Conservation (phyloP, 2,113 vertebrate species). For the Madoqua kirkii region DNA sequence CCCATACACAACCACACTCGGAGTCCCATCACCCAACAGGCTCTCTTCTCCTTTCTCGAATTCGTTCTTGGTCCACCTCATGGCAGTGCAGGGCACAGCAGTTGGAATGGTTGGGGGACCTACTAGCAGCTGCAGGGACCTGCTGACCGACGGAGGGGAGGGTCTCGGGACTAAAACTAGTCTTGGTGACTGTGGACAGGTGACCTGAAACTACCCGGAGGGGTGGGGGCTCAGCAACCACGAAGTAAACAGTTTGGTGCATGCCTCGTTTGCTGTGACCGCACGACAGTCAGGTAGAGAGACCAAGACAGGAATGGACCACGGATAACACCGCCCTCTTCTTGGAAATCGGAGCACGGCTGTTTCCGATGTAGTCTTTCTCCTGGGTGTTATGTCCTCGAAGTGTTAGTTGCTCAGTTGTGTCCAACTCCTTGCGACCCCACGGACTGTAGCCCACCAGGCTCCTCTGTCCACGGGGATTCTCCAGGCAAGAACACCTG, state of each 20-base stretch:
- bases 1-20: rapidly evolving
- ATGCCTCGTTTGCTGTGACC: rapidly evolving
- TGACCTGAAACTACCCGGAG: rapidly evolving
- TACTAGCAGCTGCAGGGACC: background rate
- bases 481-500: background rate
- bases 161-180: background rate
- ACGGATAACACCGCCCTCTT: rapidly evolving
- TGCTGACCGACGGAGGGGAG: background rate
- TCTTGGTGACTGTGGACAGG: rapidly evolving
- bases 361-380: background rate
- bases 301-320: background rate
- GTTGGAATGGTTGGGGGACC: background rate
- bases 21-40: background rate
- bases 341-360: background rate
- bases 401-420: background rate
- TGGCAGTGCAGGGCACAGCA: rapidly evolving
- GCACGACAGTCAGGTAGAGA: rapidly evolving
- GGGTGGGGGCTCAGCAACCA: background rate
- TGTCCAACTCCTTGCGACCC: background rate
- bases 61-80: background rate
- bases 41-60: background rate
- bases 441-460: background rate
- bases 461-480: background rate
- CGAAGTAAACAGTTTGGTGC: rapidly evolving
- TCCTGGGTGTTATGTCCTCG: background rate